Base-by-base conservation (phyloP, 2,888 invertebrate species). In the Morinoia aosen region DNA sequence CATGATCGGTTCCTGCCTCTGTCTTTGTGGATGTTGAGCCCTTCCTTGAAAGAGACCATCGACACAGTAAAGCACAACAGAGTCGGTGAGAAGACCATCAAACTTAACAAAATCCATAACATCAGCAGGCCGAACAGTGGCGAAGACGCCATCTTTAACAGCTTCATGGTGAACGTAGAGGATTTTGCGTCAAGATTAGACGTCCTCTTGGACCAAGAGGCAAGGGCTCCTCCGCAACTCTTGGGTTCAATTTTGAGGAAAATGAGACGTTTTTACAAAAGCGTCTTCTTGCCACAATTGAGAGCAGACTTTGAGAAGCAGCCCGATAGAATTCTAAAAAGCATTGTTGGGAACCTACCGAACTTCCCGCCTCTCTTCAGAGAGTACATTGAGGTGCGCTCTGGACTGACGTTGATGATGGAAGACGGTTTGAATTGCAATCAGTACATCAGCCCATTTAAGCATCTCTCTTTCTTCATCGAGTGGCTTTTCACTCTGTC, bases 301-400 rank as follows among this genome's bases (percentile, higher is more conserved):
- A 39, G 95, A n/a, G 88, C 58, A 76, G 91, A 94, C 0, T 57
- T 58, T 10, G 57, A 16, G 57, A 76, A 57, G 90, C 56, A 58
- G 39, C 58, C 88, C 4, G 48, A 76, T 14, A 95, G 95, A 19
- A 61, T 96, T 33, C 58, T 96, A 1, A n/a, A 58, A 33, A 88
- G 88, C 61, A 95, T 96, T 40, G 39, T 91, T 16, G 95, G 95
- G 57, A 95, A 95, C 88, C 19, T 96, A 40, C 95, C 95, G 4
- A 95, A 95, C 11, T 40, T 95, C 64, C 95, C 64, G 33, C 48
- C 58, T 48, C 64, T 96, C 39, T 96, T 96, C 91, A 88, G n/a
- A 0, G 96, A 96, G n/a, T 96, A 95, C 58, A 95, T 96, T 93
- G 96, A 96, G 48, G 76, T 95, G 14, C 95, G 96, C 11, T 91